Conservation (phyloP, 1,140 invertebrate genomes). For the Lasioglossum baleicum region DNA sequence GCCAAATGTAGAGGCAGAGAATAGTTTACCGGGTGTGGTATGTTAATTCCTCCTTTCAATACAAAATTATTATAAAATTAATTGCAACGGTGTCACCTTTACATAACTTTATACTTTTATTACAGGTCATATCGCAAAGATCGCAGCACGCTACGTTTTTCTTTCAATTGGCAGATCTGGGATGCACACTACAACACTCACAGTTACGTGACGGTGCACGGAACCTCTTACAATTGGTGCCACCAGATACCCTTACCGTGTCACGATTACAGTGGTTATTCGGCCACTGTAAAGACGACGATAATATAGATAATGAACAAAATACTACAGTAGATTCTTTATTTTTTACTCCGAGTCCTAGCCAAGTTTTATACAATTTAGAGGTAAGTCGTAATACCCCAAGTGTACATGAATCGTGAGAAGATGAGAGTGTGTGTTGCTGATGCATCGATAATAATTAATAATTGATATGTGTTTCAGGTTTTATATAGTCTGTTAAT, state of each 20-base stretch:
- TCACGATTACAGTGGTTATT: constrained; percentile 84
- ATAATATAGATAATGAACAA: constrained; percentile 73
- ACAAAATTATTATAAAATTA: not conserved
- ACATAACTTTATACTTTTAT: constrained; percentile 59
- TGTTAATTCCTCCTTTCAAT: constrained; percentile 70
- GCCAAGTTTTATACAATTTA: constrained; percentile 88
- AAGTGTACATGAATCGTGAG: not conserved
- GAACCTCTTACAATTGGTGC: constrained; percentile 92
- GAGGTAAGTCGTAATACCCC: constrained; percentile 77
- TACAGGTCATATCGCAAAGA: constrained; percentile 88
- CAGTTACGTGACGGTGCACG: constrained; percentile 92
- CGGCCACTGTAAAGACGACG: constrained; percentile 71
- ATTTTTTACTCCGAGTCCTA: constrained; percentile 88
- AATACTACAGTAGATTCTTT: constrained; percentile 84
- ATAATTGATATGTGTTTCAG: constrained; percentile 76
- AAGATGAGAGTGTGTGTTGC: too few species aligned
- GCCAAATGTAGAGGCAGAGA: constrained; percentile 91
- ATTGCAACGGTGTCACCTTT: too few species aligned
- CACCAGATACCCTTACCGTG: constrained; percentile 90
- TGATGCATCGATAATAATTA: too few species aligned
- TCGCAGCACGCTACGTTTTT: constrained; percentile 92
- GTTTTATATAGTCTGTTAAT: constrained; percentile 95
- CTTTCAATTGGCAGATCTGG: constrained; percentile 94
- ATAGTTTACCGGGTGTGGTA: constrained; percentile 94
- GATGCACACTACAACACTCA: constrained; percentile 89